Evolutionary conservation across 2,888 invertebrate genomes (phyloP).

Genomic region (Drosophila cognata): DNA sequence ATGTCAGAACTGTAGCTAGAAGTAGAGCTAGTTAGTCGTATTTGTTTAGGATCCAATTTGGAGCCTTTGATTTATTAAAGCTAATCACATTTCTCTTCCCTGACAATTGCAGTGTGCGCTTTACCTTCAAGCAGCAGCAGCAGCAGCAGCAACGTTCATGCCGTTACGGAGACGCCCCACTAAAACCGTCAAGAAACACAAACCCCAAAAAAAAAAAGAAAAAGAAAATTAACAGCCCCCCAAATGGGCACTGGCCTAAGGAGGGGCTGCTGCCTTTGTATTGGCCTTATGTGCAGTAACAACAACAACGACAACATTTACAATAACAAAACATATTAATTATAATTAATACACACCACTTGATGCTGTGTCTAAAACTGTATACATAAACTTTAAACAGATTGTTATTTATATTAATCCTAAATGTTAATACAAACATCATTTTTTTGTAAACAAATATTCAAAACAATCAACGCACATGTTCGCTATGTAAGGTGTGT

Average conservation of each 20-base stretch:
- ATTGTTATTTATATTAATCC: constrained; percentile 45
- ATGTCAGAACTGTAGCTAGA: not conserved
- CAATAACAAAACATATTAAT: constrained; percentile 12
- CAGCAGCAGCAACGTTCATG: constrained; percentile 20
- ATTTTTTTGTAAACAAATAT: constrained; percentile 39
- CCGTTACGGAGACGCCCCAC: constrained; percentile 42
- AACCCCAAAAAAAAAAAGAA: not conserved
- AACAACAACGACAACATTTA: constrained; percentile 24
- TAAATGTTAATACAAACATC: constrained; percentile 41
- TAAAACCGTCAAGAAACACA: constrained; percentile 13
- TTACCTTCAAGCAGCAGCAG: constrained; percentile 79
- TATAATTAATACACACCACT: constrained; percentile 11
- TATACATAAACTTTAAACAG: constrained; percentile 18
- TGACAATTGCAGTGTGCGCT: constrained; percentile 73
- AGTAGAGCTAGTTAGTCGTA: not conserved
- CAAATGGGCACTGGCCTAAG: not conserved
- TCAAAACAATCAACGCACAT: constrained; percentile 45
- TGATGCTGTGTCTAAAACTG: constrained; percentile 47
- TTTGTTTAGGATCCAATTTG: not conserved
- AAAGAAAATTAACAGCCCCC: not conserved
- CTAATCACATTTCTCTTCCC: constrained; percentile 24
- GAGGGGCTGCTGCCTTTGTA: constrained; percentile 41
- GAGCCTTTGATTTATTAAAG: not conserved
- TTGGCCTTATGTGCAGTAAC: constrained; percentile 49
- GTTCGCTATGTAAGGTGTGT: constrained; percentile 11